Base-by-base conservation (phyloP, 2,113 vertebrate species). In the Nyctereutes procyonoides region DNA sequence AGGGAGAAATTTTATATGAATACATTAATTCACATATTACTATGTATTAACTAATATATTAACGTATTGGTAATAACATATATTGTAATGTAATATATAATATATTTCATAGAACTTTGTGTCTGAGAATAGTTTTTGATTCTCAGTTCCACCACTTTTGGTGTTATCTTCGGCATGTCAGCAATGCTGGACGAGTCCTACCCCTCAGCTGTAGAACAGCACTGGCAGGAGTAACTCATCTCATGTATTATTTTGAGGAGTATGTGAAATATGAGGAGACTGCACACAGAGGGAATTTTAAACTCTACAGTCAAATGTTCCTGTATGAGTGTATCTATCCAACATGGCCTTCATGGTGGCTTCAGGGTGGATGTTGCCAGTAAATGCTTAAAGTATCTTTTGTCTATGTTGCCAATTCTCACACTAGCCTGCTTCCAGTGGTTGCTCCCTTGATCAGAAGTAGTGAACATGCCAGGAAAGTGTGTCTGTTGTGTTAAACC, bases 361-460 rank as follows among this genome's bases (percentile, higher is more conserved):
- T 6, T n/a, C 4, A 13, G 30, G 0, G 17, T 0, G 19, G 17
- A 20, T 7, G 14, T 5, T 22, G 79, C 79, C 71, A 28, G 13
- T 5, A 35, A 28, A 17, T 1, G 19, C 1, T 19, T 43, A 1
- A 58, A 81, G 30, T 13, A 1, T 10, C 60, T 94, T 55, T 8
- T 51, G 56, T 80, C 62, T 51, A 11, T 3, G 35, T 12, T 20
- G 62, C 87, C 73, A 81, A 1, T 26, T 30, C 12, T 79, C 73
- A 5, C 0, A 0, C 1, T 48, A 8, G 15, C 74, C 51, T 16
- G 28, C 55, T 32, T 43, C 28, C n/a, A 0, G 2, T 1, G 22
- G 71, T 13, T 35, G 81, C 20, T 16, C 8, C 85, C 58, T 28
- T 62, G 17, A n/a, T 30, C 17, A 22, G 55, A 15, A 81, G 74